phyloP scores from a whole-genome alignment of 92 coral and sea anemone genomes.

The Hydrozoanthus gracilis region DNA sequence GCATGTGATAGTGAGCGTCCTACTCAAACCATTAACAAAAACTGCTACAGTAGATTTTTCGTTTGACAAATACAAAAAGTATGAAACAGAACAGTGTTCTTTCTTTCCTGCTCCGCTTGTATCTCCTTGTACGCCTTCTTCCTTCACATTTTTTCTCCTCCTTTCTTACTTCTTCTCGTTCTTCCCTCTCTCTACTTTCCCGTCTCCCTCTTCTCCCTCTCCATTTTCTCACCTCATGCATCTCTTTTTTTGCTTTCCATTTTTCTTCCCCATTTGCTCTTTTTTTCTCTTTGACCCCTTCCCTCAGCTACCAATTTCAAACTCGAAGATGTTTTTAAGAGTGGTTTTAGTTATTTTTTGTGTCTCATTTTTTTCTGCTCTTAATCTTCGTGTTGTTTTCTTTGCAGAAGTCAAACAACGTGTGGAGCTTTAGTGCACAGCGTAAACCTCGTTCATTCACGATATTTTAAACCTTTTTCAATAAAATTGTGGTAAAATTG shows the following conservation, averaged over 20 bases:
- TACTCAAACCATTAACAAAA: not conserved
- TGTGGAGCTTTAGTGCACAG: constrained; percentile 20
- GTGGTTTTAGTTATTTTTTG: too few species aligned
- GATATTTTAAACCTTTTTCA: constrained; percentile 25
- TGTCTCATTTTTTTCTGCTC: not conserved
- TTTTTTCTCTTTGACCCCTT: not conserved
- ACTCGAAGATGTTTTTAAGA: not conserved
- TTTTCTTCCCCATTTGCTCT: not conserved
- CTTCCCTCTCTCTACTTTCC: not conserved
- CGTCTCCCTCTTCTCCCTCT: not conserved
- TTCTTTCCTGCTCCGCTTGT: not conserved
- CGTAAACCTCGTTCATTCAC: not conserved
- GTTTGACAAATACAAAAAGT: not conserved
- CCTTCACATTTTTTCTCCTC: not conserved
- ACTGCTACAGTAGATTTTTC: not conserved
- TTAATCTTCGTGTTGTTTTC: not conserved
- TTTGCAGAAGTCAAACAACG: constrained; percentile 16
- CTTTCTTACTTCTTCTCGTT: not conserved
- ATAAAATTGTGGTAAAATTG: constrained; percentile 22
- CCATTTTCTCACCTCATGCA: not conserved
- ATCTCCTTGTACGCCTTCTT: not conserved
- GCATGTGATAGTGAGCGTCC: not conserved
- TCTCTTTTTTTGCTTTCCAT: not conserved
- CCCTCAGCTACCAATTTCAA: not conserved
- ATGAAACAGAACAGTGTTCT: not conserved